A percentile compares a stretch with the other conserved stretches of the same genome.
phyloP scores from a whole-genome alignment of 2,113 vertebrate species.

The Caranx melampygus region DNA sequence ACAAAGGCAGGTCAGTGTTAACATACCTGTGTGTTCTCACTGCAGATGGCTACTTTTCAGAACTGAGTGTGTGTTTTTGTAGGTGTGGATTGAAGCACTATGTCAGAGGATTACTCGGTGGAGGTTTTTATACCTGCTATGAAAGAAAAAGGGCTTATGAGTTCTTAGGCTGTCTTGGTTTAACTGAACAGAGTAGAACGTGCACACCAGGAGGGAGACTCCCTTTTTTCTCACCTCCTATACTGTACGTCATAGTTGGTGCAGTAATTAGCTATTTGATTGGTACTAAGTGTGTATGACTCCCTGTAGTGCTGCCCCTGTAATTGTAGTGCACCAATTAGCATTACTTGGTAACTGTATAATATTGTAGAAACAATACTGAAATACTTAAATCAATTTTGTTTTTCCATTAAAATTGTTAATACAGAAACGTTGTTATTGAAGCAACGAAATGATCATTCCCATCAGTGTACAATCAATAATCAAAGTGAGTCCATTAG shows the following conservation, averaged over 20 bases:
- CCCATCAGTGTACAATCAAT: constrained; percentile 25
- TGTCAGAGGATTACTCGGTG: constrained; percentile 23
- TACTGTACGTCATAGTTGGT: constrained; percentile 27
- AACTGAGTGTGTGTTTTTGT: constrained; percentile 40
- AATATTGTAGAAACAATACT: constrained; percentile 47
- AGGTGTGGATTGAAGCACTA: constrained; percentile 34
- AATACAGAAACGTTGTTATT: constrained; percentile 28
- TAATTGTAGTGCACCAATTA: constrained; percentile 61
- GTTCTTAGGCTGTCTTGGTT: constrained; percentile 33
- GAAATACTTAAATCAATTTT: constrained; percentile 28
- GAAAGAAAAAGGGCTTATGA: constrained; percentile 37
- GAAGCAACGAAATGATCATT: constrained; percentile 22
- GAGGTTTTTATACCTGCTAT: constrained; percentile 41
- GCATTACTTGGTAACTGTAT: constrained; percentile 54
- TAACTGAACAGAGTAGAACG: constrained; percentile 5
- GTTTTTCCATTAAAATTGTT: constrained; percentile 37
- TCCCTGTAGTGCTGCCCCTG: constrained; percentile 51
- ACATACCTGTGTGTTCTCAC: constrained; percentile 35
- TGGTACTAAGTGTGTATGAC: constrained; percentile 34
- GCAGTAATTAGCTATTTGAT: constrained; percentile 58
- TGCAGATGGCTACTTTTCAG: constrained; percentile 49
- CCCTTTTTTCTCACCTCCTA: constrained; percentile 25
- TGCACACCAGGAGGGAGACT: constrained; percentile 20
- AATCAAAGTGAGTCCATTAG: constrained; percentile 25
- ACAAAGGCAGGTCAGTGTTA: constrained; percentile 12